Evolutionary conservation across 2,113 vertebrate genomes (phyloP), one percentile per base, ranked within the genome.

Genomic region (Psittacus erithacus): DNA sequence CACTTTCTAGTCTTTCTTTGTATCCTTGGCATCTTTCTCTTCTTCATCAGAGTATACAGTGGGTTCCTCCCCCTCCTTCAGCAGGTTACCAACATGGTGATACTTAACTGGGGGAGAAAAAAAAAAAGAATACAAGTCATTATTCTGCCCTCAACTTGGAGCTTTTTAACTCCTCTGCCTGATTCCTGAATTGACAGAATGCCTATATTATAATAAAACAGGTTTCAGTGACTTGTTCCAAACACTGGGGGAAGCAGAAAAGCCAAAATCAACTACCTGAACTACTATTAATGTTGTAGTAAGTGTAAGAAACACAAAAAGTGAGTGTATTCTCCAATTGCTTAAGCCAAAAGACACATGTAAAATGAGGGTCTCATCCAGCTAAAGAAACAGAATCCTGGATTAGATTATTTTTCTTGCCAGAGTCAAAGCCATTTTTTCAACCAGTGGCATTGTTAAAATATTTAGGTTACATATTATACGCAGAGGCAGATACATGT

Each of bases 41-140:
- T 99, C 99, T 19, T 99, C 99, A 47, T 99, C 99, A 1, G 99
- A 99, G 98, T 99, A 99, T 80, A 99, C 98, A 3, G 98, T 98
- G 8, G 98, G 99, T 47, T 99, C 99, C 79, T 99, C 99, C 14
- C 99, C 99, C 0, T 99, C 98, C 85, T 98, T 99, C 98, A 99
- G 98, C 69, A 99, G 99, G 85, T 99, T 99, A 77, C 99, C 99
- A 60, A 99, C 92, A 9, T 99, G 98, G 97, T 99, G 98, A 31
- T 99, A 99, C 92, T 99, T 99, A 95, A 98, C 99, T 99, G 98
- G 43, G 68, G 27, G 39, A 59, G 28, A 38, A 31, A 24, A 11
- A 29, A 76, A 76, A 88, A 64, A 77, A 86, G 39, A 73, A 83
- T 53, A 33, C 55, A 77, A 69, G 49, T 94, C 25, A 83, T 94